Conservation (phyloP, 2,888 invertebrate genomes). For the Trileptium ribeirensis region DNA sequence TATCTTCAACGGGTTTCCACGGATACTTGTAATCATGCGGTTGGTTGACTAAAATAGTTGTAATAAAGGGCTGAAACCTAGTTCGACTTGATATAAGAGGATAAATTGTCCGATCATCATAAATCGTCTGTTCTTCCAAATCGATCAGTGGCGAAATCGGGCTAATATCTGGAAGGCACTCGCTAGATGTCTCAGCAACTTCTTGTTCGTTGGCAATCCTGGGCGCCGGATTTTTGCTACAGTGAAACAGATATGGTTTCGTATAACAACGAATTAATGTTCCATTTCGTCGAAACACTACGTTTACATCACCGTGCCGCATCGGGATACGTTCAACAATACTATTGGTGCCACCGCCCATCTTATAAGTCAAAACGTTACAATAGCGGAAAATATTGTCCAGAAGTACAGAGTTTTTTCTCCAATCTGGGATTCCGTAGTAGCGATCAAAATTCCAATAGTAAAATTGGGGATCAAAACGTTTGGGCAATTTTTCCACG, state of each 20-base stretch:
- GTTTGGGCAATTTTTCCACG: constrained; percentile 68
- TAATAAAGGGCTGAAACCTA: not conserved
- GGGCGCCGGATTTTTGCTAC: too few relatives aligned
- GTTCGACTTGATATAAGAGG: not conserved
- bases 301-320: not conserved
- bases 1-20: constrained; percentile 24
- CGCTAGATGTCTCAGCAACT: not conserved
- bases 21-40: constrained; percentile 17
- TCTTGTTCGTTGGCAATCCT: not conserved
- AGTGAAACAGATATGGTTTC: not conserved
- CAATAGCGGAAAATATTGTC: not conserved
- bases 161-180: not conserved
- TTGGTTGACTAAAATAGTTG: not conserved
- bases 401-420: constrained; percentile 61
- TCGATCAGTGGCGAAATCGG: not conserved
- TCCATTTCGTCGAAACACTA: not conserved
- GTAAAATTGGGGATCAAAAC: constrained; percentile 65
- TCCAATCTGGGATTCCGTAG: constrained; percentile 66
- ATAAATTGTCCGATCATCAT: not conserved
- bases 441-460: constrained; percentile 65
- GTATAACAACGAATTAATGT: not conserved
- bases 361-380: not conserved
- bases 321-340: too few relatives aligned
- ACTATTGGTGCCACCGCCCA: not conserved
- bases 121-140: not conserved